Conservation (phyloP, 2,888 invertebrate species). For the Unio delphinus region DNA sequence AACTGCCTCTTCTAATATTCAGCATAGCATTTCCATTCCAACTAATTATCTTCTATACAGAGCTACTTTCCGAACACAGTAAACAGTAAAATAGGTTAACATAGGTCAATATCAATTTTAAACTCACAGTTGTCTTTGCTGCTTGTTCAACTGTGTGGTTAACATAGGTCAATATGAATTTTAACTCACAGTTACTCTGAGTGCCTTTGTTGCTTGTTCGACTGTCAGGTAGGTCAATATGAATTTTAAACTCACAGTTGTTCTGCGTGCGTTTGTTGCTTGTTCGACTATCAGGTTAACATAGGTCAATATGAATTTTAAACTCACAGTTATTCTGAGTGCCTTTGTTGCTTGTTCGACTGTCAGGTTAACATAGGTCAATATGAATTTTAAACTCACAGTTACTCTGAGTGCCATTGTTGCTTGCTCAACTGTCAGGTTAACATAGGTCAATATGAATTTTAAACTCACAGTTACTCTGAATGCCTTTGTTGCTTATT, state of each 20-base stretch:
- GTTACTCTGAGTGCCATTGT: conserved; percentile 87
- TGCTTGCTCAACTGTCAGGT: conserved; percentile 76
- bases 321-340: conserved; percentile 80
- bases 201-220: conserved; percentile 55
- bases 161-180: too few relatives aligned
- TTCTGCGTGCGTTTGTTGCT: too few relatives aligned
- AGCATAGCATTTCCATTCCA: too few relatives aligned
- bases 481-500: conserved; percentile 87
- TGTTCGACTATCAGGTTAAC: too few relatives aligned
- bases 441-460: too few relatives aligned
- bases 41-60: too few relatives aligned
- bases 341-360: conserved; percentile 83
- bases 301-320: background rate
- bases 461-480: conserved; percentile 78
- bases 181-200: too few relatives aligned
- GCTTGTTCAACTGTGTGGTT: conserved; percentile 80
- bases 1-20: too few relatives aligned
- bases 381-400: conserved; percentile 52
- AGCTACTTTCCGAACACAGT: too few relatives aligned
- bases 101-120: background rate
- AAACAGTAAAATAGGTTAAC: too few relatives aligned
- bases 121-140: conserved; percentile 80
- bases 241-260: too few relatives aligned
- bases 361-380: too few relatives aligned
- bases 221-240: conserved; percentile 70